Evolutionary conservation across 2,888 invertebrate genomes (phyloP), one percentile per base, ranked within the genome.

Genomic region (Cryptocheilus praepositus): DNA sequence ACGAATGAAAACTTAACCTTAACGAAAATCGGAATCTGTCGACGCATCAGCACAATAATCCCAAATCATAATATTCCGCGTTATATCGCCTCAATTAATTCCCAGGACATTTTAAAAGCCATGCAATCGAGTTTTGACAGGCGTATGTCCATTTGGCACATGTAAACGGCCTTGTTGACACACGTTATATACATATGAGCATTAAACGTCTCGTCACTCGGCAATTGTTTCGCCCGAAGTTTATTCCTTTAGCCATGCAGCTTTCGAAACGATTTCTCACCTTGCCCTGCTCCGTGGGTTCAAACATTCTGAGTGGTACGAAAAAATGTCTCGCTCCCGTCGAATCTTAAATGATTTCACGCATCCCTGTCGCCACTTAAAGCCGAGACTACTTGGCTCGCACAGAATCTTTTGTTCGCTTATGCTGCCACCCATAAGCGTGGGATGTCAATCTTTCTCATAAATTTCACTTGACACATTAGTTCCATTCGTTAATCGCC

Each of bases 231-330:
- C 21, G 36, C 7, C 15, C 11, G n/a, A 25, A 22, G n/a, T 7
- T 15, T 18, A 22, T 46, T 25, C 19, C 25, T 19, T 61, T n/a
- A n/a, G 44, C 21, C 1, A 28, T 8, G 7, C 4, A 45, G 2
- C 36, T 5, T 36, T 36, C 11, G 11, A 36, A 36, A 36, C 1
- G 7, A 52, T 18, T 1, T 59, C 71, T 78, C 79, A 88, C 88
- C 85, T 86, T 85, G 74, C 87, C 88, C 69, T 85, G 85, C 73
- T 88, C 88, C 52, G 71, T 82, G 16, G 85, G 83, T 67, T 88
- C 88, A 68, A 85, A 87, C 88, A 88, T 88, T 62, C 77, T 67
- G 55, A 28, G 19, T 22, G 25, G 67, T 22, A 18, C 53, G 55
- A 54, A 51, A 58, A 57, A 52, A 61, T n/a, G 58, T 56, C 19